These are phyloP conservation scores for Dipodomys spectabilis DNA, from an alignment of 2,113 vertebrate species.

Conservation along the genomic window DNA sequence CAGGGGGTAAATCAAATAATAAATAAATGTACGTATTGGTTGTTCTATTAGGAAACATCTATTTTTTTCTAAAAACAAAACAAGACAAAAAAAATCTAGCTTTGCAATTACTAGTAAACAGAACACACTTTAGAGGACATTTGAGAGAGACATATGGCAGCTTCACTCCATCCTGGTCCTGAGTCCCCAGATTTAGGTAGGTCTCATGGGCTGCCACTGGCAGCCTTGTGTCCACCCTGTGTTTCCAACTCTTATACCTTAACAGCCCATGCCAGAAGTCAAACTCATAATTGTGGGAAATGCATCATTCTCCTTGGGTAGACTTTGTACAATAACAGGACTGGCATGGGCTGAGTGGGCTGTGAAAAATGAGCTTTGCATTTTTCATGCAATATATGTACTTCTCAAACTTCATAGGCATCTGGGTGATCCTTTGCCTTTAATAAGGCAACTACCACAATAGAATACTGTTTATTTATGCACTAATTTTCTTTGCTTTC, in stretches of 20 bases:
- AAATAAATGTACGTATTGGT: neutral
- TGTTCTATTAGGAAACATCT: neutral
- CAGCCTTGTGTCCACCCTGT: conserved; percentile 75
- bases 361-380: conserved; percentile 85
- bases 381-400: conserved; percentile 78
- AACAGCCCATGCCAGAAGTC: conserved; percentile 52
- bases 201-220: conserved; percentile 84
- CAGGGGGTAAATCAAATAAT: neutral
- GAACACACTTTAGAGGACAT: too few species aligned
- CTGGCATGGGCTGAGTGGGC: conserved; percentile 78
- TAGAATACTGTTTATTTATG: neutral
- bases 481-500: neutral
- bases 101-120: too few species aligned
- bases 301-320: conserved; percentile 81
- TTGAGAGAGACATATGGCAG: too few species aligned
- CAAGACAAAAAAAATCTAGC: too few species aligned
- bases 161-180: conserved; percentile 46
- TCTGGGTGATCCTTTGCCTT: neutral
- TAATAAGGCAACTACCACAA: neutral
- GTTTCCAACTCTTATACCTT: conserved; percentile 87
- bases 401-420: conserved; percentile 62
- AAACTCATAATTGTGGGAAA: conserved; percentile 63
- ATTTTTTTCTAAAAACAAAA: neutral
- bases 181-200: conserved; percentile 84
- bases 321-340: conserved; percentile 84